Base-by-base conservation (phyloP, 2,888 invertebrate genomes). In the Dilophus febrilis region DNA sequence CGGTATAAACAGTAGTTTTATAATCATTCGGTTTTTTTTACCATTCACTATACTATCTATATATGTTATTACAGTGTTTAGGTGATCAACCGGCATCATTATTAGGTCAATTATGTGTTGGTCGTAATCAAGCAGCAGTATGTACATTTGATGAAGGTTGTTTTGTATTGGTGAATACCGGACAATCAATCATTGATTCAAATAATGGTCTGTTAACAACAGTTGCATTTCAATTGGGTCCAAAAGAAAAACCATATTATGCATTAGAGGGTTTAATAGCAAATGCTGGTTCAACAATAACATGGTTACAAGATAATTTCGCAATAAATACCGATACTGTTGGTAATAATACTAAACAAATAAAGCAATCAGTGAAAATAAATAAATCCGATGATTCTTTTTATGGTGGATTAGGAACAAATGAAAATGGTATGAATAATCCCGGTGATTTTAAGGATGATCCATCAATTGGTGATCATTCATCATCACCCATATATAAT, bases 31-130 rank as follows among this genome's bases (percentile, higher is more conserved):
- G 26, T 37, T 5, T 40, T 4, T 16, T 17, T 27, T 11, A 10
- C 4, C 12, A 11, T n/a, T 27, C 14, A 37, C n/a, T 13, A 37
- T 22, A 37, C 14, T 5, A 5, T 26, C 11, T 2, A 33, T 28
- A 35, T 12, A 29, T 3, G 33, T 42, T 44, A 44, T 60, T 64
- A 40, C 55, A 87, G 87, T 82, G 85, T 54, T 68, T 94, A 48
- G 94, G 94, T 27, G 97, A 98, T 61, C 97, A 98, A 64, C 91
- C 91, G 58, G 85, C 91, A 34, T 88, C 94, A 4, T 61, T 95
- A 38, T 74, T 97, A 16, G 95, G 95, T 2, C 94, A 95, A 61
- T 72, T 83, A 53, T 94, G 94, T 52, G 74, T 87, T 53, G 74
- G 74, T 51, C 74, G 78, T 51, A 92, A 92, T 4, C 81, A 86